These are phyloP conservation scores for Drosophila incognita DNA, from an alignment of 2,888 invertebrate genomes.

Conservation along the genomic window DNA sequence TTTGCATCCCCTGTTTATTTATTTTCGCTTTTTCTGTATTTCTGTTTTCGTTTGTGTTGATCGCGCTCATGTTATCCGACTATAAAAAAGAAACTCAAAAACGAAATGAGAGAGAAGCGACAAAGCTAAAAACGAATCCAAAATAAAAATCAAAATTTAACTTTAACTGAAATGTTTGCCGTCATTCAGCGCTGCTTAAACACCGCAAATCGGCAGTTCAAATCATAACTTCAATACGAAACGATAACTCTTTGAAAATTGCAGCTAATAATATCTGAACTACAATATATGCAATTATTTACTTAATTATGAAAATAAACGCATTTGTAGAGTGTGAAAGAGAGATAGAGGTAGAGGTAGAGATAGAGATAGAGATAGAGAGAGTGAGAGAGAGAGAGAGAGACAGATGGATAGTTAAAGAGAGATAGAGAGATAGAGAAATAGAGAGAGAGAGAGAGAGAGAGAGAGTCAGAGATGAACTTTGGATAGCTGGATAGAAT, in stretches of 20 bases:
- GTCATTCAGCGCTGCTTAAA: slow-evolving; percentile 40
- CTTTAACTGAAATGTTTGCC: slow-evolving; percentile 30
- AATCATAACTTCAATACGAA: slow-evolving; percentile 25
- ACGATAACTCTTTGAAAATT: slow-evolving; percentile 31
- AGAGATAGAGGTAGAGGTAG: slow-evolving; percentile 10
- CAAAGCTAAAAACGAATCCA: slow-evolving; percentile 32
- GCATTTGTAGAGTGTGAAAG: slow-evolving; percentile 47
- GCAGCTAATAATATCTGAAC: slow-evolving; percentile 61
- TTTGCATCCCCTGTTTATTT: slow-evolving; percentile 68
- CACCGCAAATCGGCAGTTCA: slow-evolving; percentile 31
- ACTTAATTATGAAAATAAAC: slow-evolving; percentile 54
- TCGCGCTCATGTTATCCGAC: slow-evolving; percentile 57
- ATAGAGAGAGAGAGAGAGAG: slow-evolving; percentile 25
- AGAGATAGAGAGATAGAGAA: slow-evolving; percentile 31
- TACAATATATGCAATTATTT: slow-evolving; percentile 61
- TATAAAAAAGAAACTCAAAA: slow-evolving; percentile 37
- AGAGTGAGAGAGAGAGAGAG: slow-evolving; percentile 22
- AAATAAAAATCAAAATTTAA: slow-evolving; percentile 20
- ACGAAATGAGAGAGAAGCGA: slow-evolving; percentile 50
- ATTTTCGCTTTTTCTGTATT: slow-evolving; percentile 19
- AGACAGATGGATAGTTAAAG: slow-evolving; percentile 28
- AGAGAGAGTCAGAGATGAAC: slow-evolving; percentile 41
- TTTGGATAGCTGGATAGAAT: slow-evolving; percentile 49
- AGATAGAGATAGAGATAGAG: slow-evolving; percentile 6
- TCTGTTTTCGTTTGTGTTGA: slow-evolving; percentile 26